Percentiles rank a stretch among this genome's conserved stretches.
phyloP scores from a whole-genome alignment of 2,888 invertebrate genomes.

The Matsumyia berberina region DNA sequence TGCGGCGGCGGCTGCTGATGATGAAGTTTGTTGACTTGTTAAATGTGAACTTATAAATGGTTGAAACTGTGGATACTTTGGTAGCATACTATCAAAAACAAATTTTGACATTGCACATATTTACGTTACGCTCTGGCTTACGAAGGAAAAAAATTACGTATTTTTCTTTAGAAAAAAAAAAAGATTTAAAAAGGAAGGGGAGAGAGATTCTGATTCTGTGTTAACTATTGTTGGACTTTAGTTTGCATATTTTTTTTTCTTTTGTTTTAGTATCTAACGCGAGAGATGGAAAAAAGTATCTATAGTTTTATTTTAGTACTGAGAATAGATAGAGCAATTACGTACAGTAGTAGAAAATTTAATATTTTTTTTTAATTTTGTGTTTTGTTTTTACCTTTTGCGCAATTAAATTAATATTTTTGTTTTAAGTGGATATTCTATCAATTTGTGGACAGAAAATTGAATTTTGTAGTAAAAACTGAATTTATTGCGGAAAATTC shows the following conservation, averaged over 20 bases:
- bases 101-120: conserved; percentile 96
- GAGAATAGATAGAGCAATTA: conserved; percentile 64
- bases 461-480: conserved; percentile 39
- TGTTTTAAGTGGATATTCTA: conserved; percentile 33
- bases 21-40: conserved; percentile 86
- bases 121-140: conserved; percentile 79
- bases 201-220: conserved; percentile 44
- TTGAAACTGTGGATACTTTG: conserved; percentile 94
- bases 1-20: conserved; percentile 90
- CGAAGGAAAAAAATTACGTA: conserved; percentile 61
- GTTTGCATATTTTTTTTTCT: conserved; percentile 25
- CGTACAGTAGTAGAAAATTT: conserved; percentile 64
- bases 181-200: conserved; percentile 53
- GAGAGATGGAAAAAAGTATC: conserved; percentile 64
- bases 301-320: conserved; percentile 66
- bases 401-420: conserved; percentile 31
- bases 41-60: conserved; percentile 85
- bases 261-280: conserved; percentile 62
- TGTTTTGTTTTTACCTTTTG: conserved; percentile 71
- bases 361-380: conserved; percentile 67
- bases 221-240: conserved; percentile 57
- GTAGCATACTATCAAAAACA: conserved; percentile 98
- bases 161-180: conserved; percentile 45
- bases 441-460: conserved; percentile 36
- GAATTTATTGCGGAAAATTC: conserved; percentile 45